Percentiles rank a stretch among this genome's conserved stretches.
Conservation (phyloP, 2,888 invertebrate genomes). For the Doris montereyensis region DNA sequence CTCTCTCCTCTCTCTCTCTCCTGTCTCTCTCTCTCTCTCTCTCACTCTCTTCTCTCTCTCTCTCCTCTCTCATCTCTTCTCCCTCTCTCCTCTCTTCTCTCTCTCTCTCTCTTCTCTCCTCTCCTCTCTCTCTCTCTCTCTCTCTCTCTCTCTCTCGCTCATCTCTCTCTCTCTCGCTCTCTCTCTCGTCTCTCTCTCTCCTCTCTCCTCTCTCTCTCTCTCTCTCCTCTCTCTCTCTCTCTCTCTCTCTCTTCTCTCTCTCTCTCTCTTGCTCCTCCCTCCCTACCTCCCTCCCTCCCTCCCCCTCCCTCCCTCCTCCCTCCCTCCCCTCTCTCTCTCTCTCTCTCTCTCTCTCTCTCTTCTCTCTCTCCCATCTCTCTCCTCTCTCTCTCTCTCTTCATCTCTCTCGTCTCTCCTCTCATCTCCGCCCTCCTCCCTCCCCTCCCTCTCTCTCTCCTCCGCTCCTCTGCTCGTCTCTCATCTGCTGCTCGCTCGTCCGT, state of each 20-base stretch:
- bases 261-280: background rate
- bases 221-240: background rate
- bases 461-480: too few relatives aligned
- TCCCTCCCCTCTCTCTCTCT: background rate
- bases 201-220: background rate
- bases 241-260: background rate
- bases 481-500: too few relatives aligned
- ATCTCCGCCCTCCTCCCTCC: background rate
- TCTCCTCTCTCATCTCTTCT: too few relatives aligned
- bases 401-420: background rate
- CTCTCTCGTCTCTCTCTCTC: background rate
- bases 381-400: background rate
- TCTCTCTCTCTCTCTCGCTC: background rate
- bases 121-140: background rate
- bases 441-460: background rate
- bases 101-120: background rate
- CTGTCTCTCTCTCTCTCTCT: too few relatives aligned
- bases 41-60: slow-evolving; percentile 3
- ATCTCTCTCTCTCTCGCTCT: too few relatives aligned
- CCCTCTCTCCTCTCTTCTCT: background rate
- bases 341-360: background rate
- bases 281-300: background rate
- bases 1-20: slow-evolving; percentile 2
- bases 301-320: background rate
- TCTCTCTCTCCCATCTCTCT: background rate